phyloP scores from a whole-genome alignment of 2,113 vertebrate species.

The Calyptomena viridis region DNA sequence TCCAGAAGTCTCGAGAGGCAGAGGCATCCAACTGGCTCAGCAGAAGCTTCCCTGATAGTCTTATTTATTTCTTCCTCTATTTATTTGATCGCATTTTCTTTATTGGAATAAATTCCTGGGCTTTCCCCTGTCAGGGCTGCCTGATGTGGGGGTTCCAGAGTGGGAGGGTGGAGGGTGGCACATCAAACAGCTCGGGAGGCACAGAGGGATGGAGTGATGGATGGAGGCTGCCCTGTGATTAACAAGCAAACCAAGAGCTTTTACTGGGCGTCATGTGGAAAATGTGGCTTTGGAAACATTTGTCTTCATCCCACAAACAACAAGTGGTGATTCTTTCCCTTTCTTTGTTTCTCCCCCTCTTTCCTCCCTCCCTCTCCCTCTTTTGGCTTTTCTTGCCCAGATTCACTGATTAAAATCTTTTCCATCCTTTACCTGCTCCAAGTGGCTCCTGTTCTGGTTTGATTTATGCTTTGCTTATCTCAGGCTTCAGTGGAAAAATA shows the following conservation, averaged over 20 bases:
- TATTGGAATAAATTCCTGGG: not conserved
- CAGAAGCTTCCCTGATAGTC: not conserved
- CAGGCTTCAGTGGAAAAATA: slow-evolving; percentile 51
- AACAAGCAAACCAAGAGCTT: slow-evolving; percentile 48
- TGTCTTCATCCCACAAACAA: slow-evolving; percentile 32
- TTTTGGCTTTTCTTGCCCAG: slow-evolving; percentile 17
- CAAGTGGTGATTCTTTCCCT: slow-evolving; percentile 52
- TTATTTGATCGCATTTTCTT: not conserved
- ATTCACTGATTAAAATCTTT: slow-evolving; percentile 19
- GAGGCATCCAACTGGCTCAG: not conserved
- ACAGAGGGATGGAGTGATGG: slow-evolving; percentile 31
- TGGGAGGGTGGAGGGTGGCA: not conserved
- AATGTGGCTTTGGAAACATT: slow-evolving; percentile 29
- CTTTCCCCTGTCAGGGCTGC: not conserved
- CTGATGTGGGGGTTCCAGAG: not conserved
- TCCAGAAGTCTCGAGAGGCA: slow-evolving; percentile 17
- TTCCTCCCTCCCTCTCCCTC: not conserved
- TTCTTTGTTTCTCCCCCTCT: not conserved
- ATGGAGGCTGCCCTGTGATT: slow-evolving; percentile 31
- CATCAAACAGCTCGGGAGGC: not conserved
- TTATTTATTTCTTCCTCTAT: slow-evolving; percentile 10
- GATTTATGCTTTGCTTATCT: slow-evolving; percentile 49
- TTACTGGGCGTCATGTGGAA: slow-evolving; percentile 55
- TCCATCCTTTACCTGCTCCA: slow-evolving; percentile 27
- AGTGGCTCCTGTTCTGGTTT: slow-evolving; percentile 4